Conservation (phyloP, 2,113 vertebrate genomes). For the Neodontobutis hainanensis region DNA sequence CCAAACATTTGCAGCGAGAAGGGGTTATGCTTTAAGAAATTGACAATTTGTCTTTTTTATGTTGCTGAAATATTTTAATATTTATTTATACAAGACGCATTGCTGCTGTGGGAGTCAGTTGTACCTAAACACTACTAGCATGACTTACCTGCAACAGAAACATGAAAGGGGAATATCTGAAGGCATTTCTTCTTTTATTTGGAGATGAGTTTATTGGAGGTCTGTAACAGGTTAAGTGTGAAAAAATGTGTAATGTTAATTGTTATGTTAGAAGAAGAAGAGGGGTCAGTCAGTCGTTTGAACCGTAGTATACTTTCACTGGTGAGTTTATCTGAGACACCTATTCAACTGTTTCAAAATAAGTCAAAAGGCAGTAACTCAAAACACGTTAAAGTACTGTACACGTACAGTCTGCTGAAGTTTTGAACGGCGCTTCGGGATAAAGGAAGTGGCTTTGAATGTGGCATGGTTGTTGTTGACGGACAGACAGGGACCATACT, state of each 20-base stretch:
- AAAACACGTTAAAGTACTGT: not conserved
- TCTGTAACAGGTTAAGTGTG: slow-evolving; percentile 54
- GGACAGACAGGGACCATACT: too few relatives aligned
- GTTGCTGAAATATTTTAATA: slow-evolving; percentile 76
- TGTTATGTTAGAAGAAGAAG: slow-evolving; percentile 52
- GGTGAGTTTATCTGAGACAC: not conserved
- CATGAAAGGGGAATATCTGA: slow-evolving; percentile 25
- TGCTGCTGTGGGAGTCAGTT: slow-evolving; percentile 54
- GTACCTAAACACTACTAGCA: slow-evolving; percentile 19
- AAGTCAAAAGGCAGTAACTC: not conserved
- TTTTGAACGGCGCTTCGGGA: too few relatives aligned
- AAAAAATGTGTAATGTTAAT: slow-evolving; percentile 62
- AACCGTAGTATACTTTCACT: slow-evolving; percentile 1
- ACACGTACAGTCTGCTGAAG: too few relatives aligned
- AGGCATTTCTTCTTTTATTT: slow-evolving; percentile 23
- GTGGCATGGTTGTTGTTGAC: too few relatives aligned
- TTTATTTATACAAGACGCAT: slow-evolving; percentile 78
- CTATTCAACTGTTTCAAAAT: not conserved
- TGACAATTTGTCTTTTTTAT: slow-evolving; percentile 68
- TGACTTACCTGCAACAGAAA: slow-evolving; percentile 24
- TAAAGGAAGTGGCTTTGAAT: too few relatives aligned
- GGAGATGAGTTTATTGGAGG: slow-evolving; percentile 47
- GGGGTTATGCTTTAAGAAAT: slow-evolving; percentile 37
- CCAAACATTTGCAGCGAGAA: slow-evolving; percentile 40
- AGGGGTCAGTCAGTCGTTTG: slow-evolving; percentile 48